These are phyloP conservation scores for Sesamia inferens DNA, from an alignment of 2,888 invertebrate genomes.

Conservation along the genomic window DNA sequence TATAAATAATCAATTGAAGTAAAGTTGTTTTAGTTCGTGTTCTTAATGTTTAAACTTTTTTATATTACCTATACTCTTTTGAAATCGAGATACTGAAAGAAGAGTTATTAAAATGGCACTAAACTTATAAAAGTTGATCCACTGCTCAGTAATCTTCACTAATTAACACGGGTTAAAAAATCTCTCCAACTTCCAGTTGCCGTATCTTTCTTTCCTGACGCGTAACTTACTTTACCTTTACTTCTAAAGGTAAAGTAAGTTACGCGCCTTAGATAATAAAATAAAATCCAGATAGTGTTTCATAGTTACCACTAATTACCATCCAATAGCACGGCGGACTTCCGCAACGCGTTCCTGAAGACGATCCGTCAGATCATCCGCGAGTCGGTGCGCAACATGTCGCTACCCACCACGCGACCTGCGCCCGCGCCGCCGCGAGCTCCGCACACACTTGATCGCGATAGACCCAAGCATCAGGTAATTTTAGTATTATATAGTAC, in stretches of 20 bases:
- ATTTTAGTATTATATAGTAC: neutral
- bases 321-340: conserved; percentile 95
- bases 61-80: neutral
- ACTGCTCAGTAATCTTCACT: neutral
- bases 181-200: neutral
- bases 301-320: neutral
- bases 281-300: neutral
- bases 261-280: no score
- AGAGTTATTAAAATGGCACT: neutral
- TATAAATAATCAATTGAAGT: conserved; percentile 27
- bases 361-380: conserved; percentile 99
- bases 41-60: conserved; percentile 9
- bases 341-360: conserved; percentile 98
- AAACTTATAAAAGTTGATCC: conserved; percentile 5
- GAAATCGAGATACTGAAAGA: neutral
- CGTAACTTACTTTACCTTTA: neutral
- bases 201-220: neutral
- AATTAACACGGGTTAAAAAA: conserved; percentile 26
- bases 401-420: conserved; percentile 95
- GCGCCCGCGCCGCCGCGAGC: conserved; percentile 87
- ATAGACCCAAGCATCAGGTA: conserved; percentile 91
- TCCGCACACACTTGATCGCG: conserved; percentile 84
- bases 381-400: conserved; percentile 99
- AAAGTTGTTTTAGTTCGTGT: conserved; percentile 19
- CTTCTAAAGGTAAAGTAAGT: no score